Evolutionary conservation across 2,888 invertebrate species (phyloP), one percentile per base, ranked within the genome.

Genomic region (Orchesellides sinensis): DNA sequence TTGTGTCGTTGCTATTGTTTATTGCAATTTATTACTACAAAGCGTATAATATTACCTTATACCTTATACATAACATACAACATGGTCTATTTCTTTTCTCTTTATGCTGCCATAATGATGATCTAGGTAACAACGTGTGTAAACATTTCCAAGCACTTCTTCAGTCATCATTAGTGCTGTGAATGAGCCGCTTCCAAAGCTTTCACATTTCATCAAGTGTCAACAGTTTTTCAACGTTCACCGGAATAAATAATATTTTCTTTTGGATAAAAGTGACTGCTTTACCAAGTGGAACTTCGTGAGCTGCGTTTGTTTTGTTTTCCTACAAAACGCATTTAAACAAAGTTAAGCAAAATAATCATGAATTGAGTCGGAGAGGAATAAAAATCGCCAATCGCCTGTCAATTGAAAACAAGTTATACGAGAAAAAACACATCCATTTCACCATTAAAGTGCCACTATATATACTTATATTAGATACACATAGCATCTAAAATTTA

Each of bases 391-490:
- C 80, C 83, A 78, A 72, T 83, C 83, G 74, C 80, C 80, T 80
- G 83, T 83, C 83, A 63, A 83, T 65, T 73, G 73, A 69, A 79
- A 83, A 79, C 83, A 69, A 83, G 83, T 83, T 83, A 83, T 83
- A 83, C 83, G 83, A 83, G 69, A 69, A 75, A 69, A 80, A 72
- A 80, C 80, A 80, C 80, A 80, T 80, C 80, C 83, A 83, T 45
- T 79, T 79, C 65, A 77, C 63, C 75, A 79, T 72, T 63, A 79
- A 83, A 83, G 83, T 83, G 83, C 83, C 83, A 83, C 80, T 70
- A 69, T 54, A 54, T 69, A 68, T 66, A 59, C 63, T 45, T 49
- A 54, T 23, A 49, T 65, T 83, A 77, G 74, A 47, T 69, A 49
- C 10, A 27, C 17, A 65, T 21, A 40, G 23, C 80, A 70, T 79